Conservation (phyloP, 2,888 invertebrate species). For the Drosophila trichaetosa region DNA sequence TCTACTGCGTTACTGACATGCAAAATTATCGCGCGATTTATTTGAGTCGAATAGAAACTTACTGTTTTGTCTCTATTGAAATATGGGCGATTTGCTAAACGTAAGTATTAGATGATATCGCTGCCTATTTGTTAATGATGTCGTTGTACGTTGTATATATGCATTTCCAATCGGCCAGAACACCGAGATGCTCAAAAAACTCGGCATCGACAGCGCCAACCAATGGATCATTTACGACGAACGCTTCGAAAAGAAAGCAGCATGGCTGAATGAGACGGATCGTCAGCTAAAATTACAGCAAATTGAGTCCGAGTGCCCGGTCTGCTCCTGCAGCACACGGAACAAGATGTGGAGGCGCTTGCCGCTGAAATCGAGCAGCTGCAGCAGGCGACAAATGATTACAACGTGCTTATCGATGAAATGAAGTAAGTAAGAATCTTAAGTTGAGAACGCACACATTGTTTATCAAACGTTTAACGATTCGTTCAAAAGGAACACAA, state of each 20-base stretch:
- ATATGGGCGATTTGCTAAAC: constrained; percentile 80
- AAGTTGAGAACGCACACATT: neutral
- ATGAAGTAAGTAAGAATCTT: constrained; percentile 70
- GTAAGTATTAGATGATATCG: constrained; percentile 48
- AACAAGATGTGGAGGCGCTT: too few species aligned
- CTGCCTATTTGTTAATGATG: neutral
- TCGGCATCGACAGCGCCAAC: constrained; percentile 81
- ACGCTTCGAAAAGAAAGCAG: constrained; percentile 72
- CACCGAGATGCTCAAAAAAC: constrained; percentile 80
- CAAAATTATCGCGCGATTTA: constrained; percentile 24
- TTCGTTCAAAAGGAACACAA: constrained; percentile 57
- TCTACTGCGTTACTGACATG: constrained; percentile 10
- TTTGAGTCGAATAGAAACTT: constrained; percentile 13
- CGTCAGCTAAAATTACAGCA: constrained; percentile 32
- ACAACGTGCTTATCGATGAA: constrained; percentile 64
- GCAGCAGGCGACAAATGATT: constrained; percentile 64
- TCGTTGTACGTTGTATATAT: neutral
- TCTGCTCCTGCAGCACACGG: too few species aligned
- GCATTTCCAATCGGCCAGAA: constrained; percentile 53
- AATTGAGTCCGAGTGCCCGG: too few species aligned
- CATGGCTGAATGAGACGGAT: constrained; percentile 53
- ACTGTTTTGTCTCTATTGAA: neutral
- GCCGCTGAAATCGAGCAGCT: constrained; percentile 40
- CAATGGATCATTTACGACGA: constrained; percentile 77
- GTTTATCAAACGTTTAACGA: too few species aligned